Percentiles rank a stretch among this genome's conserved stretches.
Conservation (phyloP, 92 coral and sea anemone genomes). For the Pocillopora meandrina region DNA sequence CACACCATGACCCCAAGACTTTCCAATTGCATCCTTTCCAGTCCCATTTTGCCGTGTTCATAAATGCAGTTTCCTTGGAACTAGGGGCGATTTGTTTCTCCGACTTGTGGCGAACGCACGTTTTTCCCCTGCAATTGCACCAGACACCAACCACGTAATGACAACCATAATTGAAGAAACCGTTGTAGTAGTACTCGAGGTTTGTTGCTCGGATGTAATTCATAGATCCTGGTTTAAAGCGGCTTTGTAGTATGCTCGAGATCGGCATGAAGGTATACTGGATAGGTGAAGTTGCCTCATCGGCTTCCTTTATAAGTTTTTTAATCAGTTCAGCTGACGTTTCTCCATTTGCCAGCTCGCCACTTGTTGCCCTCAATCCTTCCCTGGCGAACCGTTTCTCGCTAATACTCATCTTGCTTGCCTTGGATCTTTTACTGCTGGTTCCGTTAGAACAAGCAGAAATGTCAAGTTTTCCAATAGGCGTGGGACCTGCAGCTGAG, state of each 20-base stretch:
- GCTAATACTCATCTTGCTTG: slow-evolving; percentile 9
- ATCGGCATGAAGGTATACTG: slow-evolving; percentile 28
- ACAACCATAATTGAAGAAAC: not conserved
- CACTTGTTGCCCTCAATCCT: slow-evolving; percentile 30
- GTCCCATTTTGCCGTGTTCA: too few relatives aligned
- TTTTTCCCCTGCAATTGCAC: not conserved
- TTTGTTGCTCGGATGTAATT: not conserved
- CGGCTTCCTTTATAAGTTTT: slow-evolving; percentile 39
- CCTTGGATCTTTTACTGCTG: not conserved
- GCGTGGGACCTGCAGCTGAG: slow-evolving; percentile 8
- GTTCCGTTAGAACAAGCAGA: slow-evolving; percentile 16
- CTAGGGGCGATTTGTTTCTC: not conserved
- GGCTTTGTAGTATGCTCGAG: slow-evolving; percentile 35
- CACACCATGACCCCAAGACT: too few relatives aligned
- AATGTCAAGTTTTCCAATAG: not conserved
- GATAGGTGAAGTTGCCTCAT: slow-evolving; percentile 6
- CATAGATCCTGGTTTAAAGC: not conserved
- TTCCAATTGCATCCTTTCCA: too few relatives aligned
- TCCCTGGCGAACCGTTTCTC: slow-evolving; percentile 17
- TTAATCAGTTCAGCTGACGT: slow-evolving; percentile 26
- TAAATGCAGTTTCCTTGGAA: too few relatives aligned
- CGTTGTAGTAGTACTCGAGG: not conserved
- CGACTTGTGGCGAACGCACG: not conserved
- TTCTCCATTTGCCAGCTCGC: slow-evolving; percentile 20
- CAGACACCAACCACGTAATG: not conserved